Base-by-base conservation (phyloP, 2,797 vertebrate species). In the Sebastes diaconus region DNA sequence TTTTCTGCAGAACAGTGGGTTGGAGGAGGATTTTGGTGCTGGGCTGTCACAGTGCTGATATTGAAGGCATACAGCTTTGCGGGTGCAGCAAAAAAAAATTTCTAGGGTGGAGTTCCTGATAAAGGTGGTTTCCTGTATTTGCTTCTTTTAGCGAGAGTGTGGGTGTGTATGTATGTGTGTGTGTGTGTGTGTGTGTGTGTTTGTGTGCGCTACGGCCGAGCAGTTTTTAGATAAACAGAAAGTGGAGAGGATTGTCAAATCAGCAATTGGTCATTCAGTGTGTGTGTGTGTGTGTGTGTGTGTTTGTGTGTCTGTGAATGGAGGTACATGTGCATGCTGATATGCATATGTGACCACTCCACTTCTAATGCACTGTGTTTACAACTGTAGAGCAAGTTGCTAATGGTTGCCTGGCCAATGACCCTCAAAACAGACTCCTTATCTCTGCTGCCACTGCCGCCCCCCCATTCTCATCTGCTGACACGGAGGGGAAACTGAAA, bases 41-140 rank as follows among this genome's bases (percentile, higher is more conserved):
- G 10, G 18, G 52, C n/a, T 8, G 22, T 80, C 70, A 75, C 60
- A 79, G 6, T 7, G 20, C 30, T 82, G 75, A 22, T 88, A 77
- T 75, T 82, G 61, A 85, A 68, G 46, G 32, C 8, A 6, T 71
- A 75, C 34, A 73, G 67, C 65, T 55, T 72, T 87, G 92, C 65
- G 58, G 57, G 73, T 68, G 79, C 70, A 87, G 77, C 67, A 82
- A 84, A 80, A 64, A 50, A 50, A 61, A 52, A 27, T 57, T 82
- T 90, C 80, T 80, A 52, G 80, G 87, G 89, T 86, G 85, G 84
- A 87, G 90, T 88, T 89, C 90, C 79, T 90, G 94, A 95, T 95
- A 92, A 95, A 94, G 87, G 90, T 95, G 93, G 94, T 94, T 95
- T 96, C 94, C 94, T 95, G 94, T 88, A 85, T 84, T 83, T 92